Base-by-base conservation (phyloP, 2,888 invertebrate species). In the Nesidiocoris tenuis region DNA sequence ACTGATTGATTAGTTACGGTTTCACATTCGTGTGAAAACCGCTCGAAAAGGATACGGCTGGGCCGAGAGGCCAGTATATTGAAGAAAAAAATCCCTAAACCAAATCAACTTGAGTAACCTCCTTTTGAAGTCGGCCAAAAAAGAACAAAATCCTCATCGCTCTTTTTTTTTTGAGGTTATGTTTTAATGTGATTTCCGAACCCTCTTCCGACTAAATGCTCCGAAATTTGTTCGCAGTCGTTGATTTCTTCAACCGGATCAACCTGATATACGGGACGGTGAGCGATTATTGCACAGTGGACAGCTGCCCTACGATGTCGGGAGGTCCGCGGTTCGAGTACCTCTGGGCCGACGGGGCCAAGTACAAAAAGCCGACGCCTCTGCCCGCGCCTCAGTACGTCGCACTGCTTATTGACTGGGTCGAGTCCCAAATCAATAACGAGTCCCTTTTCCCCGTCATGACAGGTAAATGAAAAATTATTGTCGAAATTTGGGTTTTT, bases 221-320 rank as follows among this genome's bases (percentile, higher is more conserved):
- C 17, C 17, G 12, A n/a, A 18, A 7, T 59, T 7, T 12, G 24
- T 79, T 86, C 87, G 72, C 84, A 94, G 94, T 95, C 80, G 95
- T 96, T 39, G 95, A 96, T 83, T 96, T 96, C 83, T 96, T 96
- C 85, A 96, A 96, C 84, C 88, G 96, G 81, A 94, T 96, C 80
- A 96, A 96, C 85, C 85, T 96, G 63, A 92, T 96, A 80, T 96
- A 96, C 84, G 95, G 95, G 7, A 95, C 94, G 0, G 90, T 95
- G 39, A 91, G 90, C 5, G 93, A 94, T 82, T 92, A 90, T 82
- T 96, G 96, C 83, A 93, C 91, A 56, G 90, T 90, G 79, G 87
- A 89, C 77, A 88, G 91, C 0, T 96, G 95, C 82, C 94, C 95
- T 0, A 92, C 92, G 0, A 96, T 96, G 95, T 91, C 91, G 22